Evolutionary conservation across 2,888 invertebrate species (phyloP), one percentile per base, ranked within the genome.

Genomic region (Machimus rusticus): DNA sequence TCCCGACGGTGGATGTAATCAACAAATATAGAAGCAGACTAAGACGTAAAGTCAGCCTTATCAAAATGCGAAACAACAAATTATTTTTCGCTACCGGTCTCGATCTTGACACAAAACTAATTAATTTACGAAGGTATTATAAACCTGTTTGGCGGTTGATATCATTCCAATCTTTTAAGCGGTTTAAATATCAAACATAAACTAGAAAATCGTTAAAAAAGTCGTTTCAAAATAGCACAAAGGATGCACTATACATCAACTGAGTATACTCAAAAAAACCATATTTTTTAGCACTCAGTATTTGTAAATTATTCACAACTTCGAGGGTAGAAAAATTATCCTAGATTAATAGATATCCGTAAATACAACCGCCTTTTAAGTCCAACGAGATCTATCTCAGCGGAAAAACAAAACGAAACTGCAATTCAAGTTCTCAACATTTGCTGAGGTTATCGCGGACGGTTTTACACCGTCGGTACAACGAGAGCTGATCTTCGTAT

Each of bases 351-450:
- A 51, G 66, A 23, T 66, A 66, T 28, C 23, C 66, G 57, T 5
- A 57, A 57, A 51, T 51, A 51, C 5, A n/a, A n/a, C n/a, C 74
- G 74, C 74, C 74, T 28, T 34, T 34, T 31, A 28, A 5, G 19
- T 78, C 28, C 28, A n/a, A 5, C 23, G 43, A 79, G 46, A n/a
- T 46, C 39, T 43, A 46, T 39, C 55, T 51, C 74, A 39, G 23
- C 78, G 78, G 55, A 46, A 88, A 66, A 88, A 85, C 87, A 37
- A 84, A 77, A 77, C 39, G 81, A 39, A 66, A 74, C 82, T 82
- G 82, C 81, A 76, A 57, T 43, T 79, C 28, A 55, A 55, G 16
- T 34, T 51, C 74, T 57, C 74, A 66, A 66, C 57, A 28, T 74
- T 84, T 66, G 66, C n/a, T 74, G 43, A 81, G 31, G 55, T 81